Evolutionary conservation across 2,888 invertebrate species (phyloP).

Genomic region (Drosophila siamana): DNA sequence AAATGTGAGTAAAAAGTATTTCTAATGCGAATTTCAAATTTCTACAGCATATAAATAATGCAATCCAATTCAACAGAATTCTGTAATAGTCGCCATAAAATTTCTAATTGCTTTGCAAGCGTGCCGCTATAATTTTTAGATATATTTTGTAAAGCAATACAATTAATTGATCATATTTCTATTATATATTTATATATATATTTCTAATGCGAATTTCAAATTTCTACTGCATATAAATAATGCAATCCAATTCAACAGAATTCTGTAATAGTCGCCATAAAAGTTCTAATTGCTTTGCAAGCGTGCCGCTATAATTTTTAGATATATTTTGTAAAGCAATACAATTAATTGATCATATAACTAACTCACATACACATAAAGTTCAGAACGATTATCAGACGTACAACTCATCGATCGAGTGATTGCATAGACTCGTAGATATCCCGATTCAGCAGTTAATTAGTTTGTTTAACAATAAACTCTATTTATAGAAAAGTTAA

Average conservation of each 20-base stretch:
- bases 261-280: background rate
- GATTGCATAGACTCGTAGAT: background rate
- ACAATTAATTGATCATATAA: background rate
- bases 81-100: background rate
- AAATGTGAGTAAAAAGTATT: background rate
- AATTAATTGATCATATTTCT: background rate
- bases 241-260: no score
- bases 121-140: background rate
- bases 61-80: background rate
- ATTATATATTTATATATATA: no score
- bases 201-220: no score
- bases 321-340: background rate
- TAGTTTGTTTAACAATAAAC: slow-evolving; percentile 1
- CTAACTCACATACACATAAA: background rate
- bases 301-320: background rate
- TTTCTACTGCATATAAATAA: no score
- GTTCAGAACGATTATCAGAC: background rate
- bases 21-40: no score
- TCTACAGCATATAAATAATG: no score
- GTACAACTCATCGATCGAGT: background rate
- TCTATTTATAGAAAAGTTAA: slow-evolving; percentile 9
- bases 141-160: background rate
- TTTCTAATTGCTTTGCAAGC: background rate
- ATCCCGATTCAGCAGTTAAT: slow-evolving; percentile 5
- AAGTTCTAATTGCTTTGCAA: background rate